Evolutionary conservation across 2,888 invertebrate species (phyloP), one percentile per base, ranked within the genome.

Genomic region (Melangyna quadrimaculata): DNA sequence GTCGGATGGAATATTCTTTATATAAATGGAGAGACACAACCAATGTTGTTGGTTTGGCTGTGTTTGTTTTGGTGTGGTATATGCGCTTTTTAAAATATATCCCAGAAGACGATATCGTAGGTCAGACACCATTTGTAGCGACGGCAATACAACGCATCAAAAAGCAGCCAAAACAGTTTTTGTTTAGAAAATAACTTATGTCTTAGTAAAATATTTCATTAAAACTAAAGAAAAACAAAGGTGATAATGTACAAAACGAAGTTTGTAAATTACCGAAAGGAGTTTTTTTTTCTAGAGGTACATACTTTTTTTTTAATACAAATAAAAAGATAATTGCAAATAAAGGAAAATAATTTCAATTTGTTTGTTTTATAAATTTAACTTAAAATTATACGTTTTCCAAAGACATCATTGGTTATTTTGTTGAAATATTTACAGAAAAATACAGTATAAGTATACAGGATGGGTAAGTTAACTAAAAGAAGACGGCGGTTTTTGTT

Each of bases 181-280:
- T 43, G 10, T 43, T 86, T 65, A 86, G 84, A 84, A 84, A 80
- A 69, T 80, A 80, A 84, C 80, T 84, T 80, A 80, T 80, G 80
- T 80, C 69, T 81, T 86, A 86, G 77, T 77, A 81, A 86, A 70
- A 70, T 86, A 86, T 77, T 78, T 78, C 43, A 78, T 70, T 86
- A 81, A 81, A 86, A 86, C 86, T 86, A 86, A 86, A 86, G 81
- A 86, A 86, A 86, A 84, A 80, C 83, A 83, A 78, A 86, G 73
- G 73, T 77, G 81, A 72, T 43, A 65, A 77, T 73, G 73, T 57
- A 73, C 70, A 63, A 69, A 69, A 81, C 65, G 78, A 86, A 78
- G 73, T 81, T 69, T 59, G 70, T 35, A 22, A 59, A 79, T 61
- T 27, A 69, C 75, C 84, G 72, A 80, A 84, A 59, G 57, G 73